A percentile compares a stretch with the other conserved stretches of the same genome.
These are phyloP conservation scores for Nanorana parkeri DNA, from an alignment of 2,113 vertebrate species.

Conservation along the genomic window DNA sequence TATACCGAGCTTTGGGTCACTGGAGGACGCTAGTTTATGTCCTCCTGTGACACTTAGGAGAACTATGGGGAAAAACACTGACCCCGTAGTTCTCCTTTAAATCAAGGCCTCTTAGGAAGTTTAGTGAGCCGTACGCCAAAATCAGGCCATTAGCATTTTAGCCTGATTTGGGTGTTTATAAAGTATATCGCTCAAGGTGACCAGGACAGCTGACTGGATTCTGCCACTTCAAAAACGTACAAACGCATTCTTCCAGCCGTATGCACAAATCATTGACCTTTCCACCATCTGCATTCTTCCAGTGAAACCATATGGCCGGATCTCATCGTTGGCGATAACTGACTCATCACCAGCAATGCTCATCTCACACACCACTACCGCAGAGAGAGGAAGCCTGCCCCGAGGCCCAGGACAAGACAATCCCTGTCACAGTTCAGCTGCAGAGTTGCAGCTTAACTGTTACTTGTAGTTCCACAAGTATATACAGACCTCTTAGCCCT, in stretches of 20 bases:
- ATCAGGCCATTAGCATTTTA: background rate
- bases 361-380: slow-evolving; percentile 2
- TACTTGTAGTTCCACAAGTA: too few species aligned
- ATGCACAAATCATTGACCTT: slow-evolving; percentile 32
- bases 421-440: too few species aligned
- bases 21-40: too few species aligned
- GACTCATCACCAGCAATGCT: slow-evolving; percentile 32
- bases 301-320: slow-evolving; percentile 23
- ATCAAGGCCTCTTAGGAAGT: too few species aligned
- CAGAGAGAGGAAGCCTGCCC: background rate
- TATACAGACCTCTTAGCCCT: too few species aligned
- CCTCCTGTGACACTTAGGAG: too few species aligned
- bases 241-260: background rate
- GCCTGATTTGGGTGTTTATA: background rate
- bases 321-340: background rate
- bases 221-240: background rate
- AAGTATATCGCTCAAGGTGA: background rate
- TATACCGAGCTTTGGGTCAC: too few species aligned
- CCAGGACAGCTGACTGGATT: background rate
- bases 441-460: too few species aligned
- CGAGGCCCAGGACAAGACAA: background rate
- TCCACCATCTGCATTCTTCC: slow-evolving; percentile 28
- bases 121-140: too few species aligned
- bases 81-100: too few species aligned
- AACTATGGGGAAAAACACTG: too few species aligned